Evolutionary conservation across 2,113 vertebrate species (phyloP), one percentile per base, ranked within the genome.

Genomic region (Tachysurus fulvidraco): DNA sequence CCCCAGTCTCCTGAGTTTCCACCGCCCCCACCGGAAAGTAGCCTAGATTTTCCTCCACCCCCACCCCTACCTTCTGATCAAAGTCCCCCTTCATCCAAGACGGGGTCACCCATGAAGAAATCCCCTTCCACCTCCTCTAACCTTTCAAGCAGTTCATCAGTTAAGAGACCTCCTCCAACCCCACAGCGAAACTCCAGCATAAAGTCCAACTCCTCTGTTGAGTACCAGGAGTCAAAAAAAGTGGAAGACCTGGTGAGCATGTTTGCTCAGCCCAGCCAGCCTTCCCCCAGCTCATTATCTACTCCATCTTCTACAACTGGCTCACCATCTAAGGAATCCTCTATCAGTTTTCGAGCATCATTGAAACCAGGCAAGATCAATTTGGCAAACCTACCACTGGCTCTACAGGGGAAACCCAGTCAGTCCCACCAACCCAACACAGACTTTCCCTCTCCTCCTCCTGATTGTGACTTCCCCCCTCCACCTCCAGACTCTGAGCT

Each of bases 151-250:
- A 85, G 96, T 87, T 96, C 96, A 0, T 94, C 90, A 57, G 96
- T 93, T 0, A 99, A 98, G 94, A 96, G 95, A 25, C 98, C 98
- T 0, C 98, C 98, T 2, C 97, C 97, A 0, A 95, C 98, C 0
- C 98, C 98, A 1, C 98, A 99, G 92, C 94, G 98, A 5, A 98
- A 98, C 90, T 99, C 98, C 89, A 98, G 97, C 83, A 97, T 99
- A 83, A 97, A 96, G 86, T 93, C 94, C n/a, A 89, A 92, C 79
- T 93, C 93, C 6, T 93, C 95, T 0, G 55, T 93, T 0, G 97
- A 98, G 85, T 91, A 88, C 74, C 95, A 94, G 0, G 97, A 98
- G 52, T 95, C 97, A 5, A 97, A 96, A 93, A 97, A 97, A 87
- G 96, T 99, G 73, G 98, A 99, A 90, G 96, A 95, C 87, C 95